phyloP scores from a whole-genome alignment of 1,140 invertebrate species.

The Saxidomus purpurata region DNA sequence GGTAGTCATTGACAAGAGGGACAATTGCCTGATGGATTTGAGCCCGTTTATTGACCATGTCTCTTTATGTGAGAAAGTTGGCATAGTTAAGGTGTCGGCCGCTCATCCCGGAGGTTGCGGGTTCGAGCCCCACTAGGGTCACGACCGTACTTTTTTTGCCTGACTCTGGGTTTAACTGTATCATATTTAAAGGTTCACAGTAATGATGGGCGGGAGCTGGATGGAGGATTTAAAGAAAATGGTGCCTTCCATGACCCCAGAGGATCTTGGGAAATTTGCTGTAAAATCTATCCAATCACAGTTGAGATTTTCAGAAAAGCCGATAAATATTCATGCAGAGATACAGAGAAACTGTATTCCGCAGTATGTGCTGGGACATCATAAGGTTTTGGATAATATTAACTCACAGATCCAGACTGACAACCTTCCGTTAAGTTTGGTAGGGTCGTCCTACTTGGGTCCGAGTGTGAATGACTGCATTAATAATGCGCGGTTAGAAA shows the following conservation, averaged over 20 bases:
- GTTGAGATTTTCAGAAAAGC: slow-evolving; percentile 91
- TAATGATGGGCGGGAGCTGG: slow-evolving; percentile 97
- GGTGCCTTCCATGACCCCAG: slow-evolving; percentile 88
- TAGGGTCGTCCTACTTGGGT: slow-evolving; percentile 96
- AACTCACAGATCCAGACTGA: slow-evolving; percentile 90
- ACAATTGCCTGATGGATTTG: too few relatives aligned
- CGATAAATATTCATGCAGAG: slow-evolving; percentile 89
- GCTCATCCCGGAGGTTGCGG: too few relatives aligned
- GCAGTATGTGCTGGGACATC: slow-evolving; percentile 96
- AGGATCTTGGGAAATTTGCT: slow-evolving; percentile 91
- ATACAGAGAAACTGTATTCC: slow-evolving; percentile 94
- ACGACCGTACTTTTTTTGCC: too few relatives aligned
- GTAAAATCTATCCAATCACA: slow-evolving; percentile 90
- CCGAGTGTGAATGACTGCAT: slow-evolving; percentile 98
- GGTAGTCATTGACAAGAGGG: too few relatives aligned
- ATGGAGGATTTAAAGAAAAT: slow-evolving; percentile 92
- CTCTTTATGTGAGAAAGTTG: too few relatives aligned
- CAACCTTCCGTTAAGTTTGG: slow-evolving; percentile 92
- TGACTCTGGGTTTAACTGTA: too few relatives aligned
- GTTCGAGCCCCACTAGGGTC: too few relatives aligned
- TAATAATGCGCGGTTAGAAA: slow-evolving; percentile 91
- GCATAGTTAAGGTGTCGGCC: too few relatives aligned
- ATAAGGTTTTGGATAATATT: slow-evolving; percentile 90
- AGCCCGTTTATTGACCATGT: too few relatives aligned
- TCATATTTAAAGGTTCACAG: slow-evolving; percentile 84